These are phyloP conservation scores for Melieria crassipennis DNA, from an alignment of 2,888 invertebrate species.

Conservation along the genomic window DNA sequence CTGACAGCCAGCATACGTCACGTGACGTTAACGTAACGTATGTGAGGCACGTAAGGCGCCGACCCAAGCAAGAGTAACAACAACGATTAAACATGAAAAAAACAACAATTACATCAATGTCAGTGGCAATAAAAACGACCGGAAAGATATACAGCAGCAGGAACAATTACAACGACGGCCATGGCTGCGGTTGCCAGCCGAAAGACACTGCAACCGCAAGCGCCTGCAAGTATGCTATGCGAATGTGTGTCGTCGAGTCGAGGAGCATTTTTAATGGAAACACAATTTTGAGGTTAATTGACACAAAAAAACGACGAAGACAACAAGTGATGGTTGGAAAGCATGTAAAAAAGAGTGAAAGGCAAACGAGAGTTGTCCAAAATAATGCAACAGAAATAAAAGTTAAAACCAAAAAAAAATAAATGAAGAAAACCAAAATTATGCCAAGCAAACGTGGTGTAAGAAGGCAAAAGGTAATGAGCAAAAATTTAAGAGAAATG, in stretches of 20 bases:
- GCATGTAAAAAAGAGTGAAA: background rate
- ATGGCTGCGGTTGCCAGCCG: too few species aligned
- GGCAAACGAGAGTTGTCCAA: background rate
- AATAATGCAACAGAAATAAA: background rate
- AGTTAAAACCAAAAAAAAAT: background rate
- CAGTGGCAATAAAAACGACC: background rate
- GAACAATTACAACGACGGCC: background rate
- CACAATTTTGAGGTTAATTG: constrained; percentile 45
- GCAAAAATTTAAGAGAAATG: background rate
- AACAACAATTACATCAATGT: too few species aligned
- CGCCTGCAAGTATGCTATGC: background rate
- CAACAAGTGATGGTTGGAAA: constrained; percentile 7
- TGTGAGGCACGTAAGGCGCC: background rate
- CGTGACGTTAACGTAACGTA: background rate
- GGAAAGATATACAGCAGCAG: background rate
- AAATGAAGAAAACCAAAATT: background rate
- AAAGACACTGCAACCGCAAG: background rate
- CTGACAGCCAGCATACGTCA: constrained; percentile 13
- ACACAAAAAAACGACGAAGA: constrained; percentile 35
- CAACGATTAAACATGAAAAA: too few species aligned
- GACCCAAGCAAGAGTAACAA: too few species aligned
- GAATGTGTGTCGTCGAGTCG: constrained; percentile 32
- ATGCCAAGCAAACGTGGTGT: too few species aligned
- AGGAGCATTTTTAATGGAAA: constrained; percentile 46
- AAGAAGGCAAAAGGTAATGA: background rate